phyloP scores from a whole-genome alignment of 2,797 vertebrate species.

The Gallinago stenura region DNA sequence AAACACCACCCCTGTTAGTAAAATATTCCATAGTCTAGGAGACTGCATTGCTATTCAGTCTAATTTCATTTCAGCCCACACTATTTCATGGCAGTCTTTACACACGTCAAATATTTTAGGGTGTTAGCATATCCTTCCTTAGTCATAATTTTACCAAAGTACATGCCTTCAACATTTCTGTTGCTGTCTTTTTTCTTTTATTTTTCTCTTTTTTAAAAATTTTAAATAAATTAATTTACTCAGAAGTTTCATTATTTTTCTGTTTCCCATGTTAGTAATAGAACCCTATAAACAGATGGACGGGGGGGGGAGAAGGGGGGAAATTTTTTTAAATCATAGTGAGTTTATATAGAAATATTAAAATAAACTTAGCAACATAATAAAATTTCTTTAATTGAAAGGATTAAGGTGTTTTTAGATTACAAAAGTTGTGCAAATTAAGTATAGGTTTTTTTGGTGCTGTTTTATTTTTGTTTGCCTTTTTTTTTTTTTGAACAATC shows the following conservation, averaged over 20 bases:
- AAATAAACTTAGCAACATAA: background rate
- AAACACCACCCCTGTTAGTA: conserved; percentile 26
- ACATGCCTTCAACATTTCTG: background rate
- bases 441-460: fast-evolving
- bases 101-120: background rate
- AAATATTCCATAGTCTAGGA: conserved; percentile 44
- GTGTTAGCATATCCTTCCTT: conserved; percentile 12
- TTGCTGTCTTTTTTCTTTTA: background rate
- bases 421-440: background rate
- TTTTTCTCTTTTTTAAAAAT: background rate
- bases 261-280: background rate
- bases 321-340: background rate
- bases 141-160: background rate
- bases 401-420: background rate
- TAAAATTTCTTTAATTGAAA: background rate
- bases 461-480: background rate
- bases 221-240: background rate
- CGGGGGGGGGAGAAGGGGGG: background rate
- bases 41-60: background rate
- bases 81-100: background rate
- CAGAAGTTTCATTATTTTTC: background rate
- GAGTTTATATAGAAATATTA: background rate
- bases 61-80: conserved; percentile 22
- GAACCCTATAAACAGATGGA: background rate
- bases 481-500: background rate